phyloP scores from a whole-genome alignment of 1,140 invertebrate genomes.

The Pogonomyrmex barbatus region DNA sequence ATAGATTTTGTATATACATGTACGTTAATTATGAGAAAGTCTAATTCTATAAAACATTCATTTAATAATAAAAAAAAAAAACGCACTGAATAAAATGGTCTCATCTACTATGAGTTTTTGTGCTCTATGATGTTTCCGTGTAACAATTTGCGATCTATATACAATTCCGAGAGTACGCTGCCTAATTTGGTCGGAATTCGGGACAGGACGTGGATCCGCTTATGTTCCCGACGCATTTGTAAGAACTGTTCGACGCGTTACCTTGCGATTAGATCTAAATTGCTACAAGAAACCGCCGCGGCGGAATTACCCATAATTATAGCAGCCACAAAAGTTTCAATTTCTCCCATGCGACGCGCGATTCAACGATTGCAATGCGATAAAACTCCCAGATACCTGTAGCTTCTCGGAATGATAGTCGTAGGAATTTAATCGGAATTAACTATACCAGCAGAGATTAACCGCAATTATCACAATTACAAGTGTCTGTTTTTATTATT shows the following conservation, averaged over 20 bases:
- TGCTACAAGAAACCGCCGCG: slow-evolving; percentile 31
- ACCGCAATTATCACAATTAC: slow-evolving; percentile 37
- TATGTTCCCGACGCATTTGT: slow-evolving; percentile 25
- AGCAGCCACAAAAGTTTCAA: slow-evolving; percentile 35
- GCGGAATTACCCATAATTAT: slow-evolving; percentile 42
- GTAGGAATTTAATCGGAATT: slow-evolving; percentile 42
- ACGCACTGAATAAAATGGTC: slow-evolving; percentile 6
- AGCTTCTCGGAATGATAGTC: slow-evolving; percentile 42
- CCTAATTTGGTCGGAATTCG: slow-evolving; percentile 47
- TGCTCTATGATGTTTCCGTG: neutral
- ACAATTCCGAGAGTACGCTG: slow-evolving; percentile 1
- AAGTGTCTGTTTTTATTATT: slow-evolving; percentile 26
- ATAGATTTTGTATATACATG: neutral
- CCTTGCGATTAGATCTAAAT: slow-evolving; percentile 44
- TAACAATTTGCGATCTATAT: slow-evolving; percentile 16
- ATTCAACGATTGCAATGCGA: slow-evolving; percentile 37
- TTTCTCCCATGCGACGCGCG: slow-evolving; percentile 28
- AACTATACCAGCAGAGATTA: slow-evolving; percentile 26
- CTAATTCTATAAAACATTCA: slow-evolving; percentile 12
- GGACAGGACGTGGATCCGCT: slow-evolving; percentile 35
- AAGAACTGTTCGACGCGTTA: slow-evolving; percentile 15
- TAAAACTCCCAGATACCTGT: slow-evolving; percentile 13
- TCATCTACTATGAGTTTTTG: slow-evolving; percentile 22
- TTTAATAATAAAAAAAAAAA: slow-evolving; percentile 9
- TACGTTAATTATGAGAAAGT: slow-evolving; percentile 16